Conservation (phyloP, 2,113 vertebrate genomes). For the Macrotis lagotis region DNA sequence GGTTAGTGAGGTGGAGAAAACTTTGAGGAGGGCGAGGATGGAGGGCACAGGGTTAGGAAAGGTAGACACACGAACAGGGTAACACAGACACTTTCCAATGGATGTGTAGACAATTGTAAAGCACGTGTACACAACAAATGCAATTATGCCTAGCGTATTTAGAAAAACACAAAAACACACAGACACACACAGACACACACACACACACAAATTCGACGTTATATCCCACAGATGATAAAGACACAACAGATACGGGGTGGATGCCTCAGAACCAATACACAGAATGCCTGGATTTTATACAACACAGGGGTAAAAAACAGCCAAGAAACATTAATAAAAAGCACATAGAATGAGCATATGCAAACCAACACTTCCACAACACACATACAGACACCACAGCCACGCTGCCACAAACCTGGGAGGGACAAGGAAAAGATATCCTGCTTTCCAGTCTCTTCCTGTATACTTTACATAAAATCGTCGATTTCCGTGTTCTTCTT, state of each 20-base stretch:
- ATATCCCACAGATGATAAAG: background rate
- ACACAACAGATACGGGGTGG: background rate
- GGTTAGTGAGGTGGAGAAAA: constrained; percentile 83
- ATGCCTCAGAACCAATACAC: background rate
- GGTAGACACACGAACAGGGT: constrained; percentile 70
- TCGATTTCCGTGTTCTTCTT: constrained; percentile 62
- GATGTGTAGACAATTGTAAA: background rate
- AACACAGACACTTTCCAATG: background rate
- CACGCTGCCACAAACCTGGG: constrained; percentile 83
- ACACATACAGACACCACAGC: background rate
- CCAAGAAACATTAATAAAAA: constrained; percentile 38
- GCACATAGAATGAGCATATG: constrained; percentile 24
- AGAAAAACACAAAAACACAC: background rate
- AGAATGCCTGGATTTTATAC: background rate
- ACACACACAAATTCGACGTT: background rate
- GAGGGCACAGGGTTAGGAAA: background rate
- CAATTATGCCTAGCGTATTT: background rate
- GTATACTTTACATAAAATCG: constrained; percentile 68
- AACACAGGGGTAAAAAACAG: constrained; percentile 30
- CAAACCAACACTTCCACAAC: background rate
- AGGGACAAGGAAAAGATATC: constrained; percentile 81
- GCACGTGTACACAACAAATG: background rate
- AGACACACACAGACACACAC: background rate
- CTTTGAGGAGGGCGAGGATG: background rate
- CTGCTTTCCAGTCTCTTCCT: constrained; percentile 75